Percentiles rank a stretch among this genome's conserved stretches.
These are phyloP conservation scores for Bombyx mori DNA, from an alignment of 1,140 invertebrate species.

Conservation along the genomic window ASM3026992v2 NC_085110.1:6221501-6222000, in stretches of 20 bases:
- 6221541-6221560: slow-evolving; percentile 50
- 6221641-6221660: slow-evolving; percentile 36
- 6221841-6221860: slow-evolving; percentile 12
- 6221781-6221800: slow-evolving; percentile 27
- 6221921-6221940: slow-evolving; percentile 78
- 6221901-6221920: slow-evolving; percentile 80
- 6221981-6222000: neutral
- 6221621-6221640: slow-evolving; percentile 38
- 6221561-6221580: slow-evolving; percentile 51
- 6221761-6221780: slow-evolving; percentile 40
- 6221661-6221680: slow-evolving; percentile 26
- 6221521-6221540: slow-evolving; percentile 51
- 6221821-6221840: slow-evolving; percentile 15
- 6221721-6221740: slow-evolving; percentile 19
- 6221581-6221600: slow-evolving; percentile 7
- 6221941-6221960: slow-evolving; percentile 77
- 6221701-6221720: slow-evolving; percentile 52
- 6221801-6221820: slow-evolving; percentile 6
- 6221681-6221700: slow-evolving; percentile 45
- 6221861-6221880: slow-evolving; percentile 80
- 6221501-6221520: slow-evolving; percentile 41
- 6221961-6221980: slow-evolving; percentile 75
- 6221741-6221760: slow-evolving; percentile 23
- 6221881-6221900: slow-evolving; percentile 81
- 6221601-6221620: slow-evolving; percentile 15